phyloP scores from a whole-genome alignment of 2,888 invertebrate genomes.

The Latheticus oryzae region DNA sequence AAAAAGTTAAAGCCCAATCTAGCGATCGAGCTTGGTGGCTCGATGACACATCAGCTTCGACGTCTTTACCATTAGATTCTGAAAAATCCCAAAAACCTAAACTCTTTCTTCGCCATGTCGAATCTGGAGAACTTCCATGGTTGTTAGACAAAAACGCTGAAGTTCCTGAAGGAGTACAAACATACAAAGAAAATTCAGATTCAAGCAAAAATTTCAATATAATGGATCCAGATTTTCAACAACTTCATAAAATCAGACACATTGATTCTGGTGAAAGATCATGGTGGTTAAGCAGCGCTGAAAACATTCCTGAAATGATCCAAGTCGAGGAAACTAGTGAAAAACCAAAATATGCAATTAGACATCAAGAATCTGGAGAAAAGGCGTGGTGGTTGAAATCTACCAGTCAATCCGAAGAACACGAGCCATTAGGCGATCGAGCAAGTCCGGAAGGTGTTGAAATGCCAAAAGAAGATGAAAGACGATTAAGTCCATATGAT shows the following conservation, averaged over 20 bases:
- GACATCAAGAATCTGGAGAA: conserved; percentile 68
- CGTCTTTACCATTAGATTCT: conserved; percentile 24
- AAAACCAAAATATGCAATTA: conserved; percentile 58
- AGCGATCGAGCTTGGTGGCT: conserved; percentile 80
- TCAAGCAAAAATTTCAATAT: conserved; percentile 64
- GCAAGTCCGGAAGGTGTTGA: conserved; percentile 84
- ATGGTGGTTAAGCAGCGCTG: conserved; percentile 73
- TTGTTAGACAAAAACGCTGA: conserved; percentile 78
- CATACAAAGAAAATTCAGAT: conserved; percentile 49
- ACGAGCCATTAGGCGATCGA: conserved; percentile 77
- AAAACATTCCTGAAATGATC: conserved; percentile 60
- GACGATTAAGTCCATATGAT: conserved; percentile 78
- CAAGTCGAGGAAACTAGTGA: conserved; percentile 45
- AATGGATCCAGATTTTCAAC: conserved; percentile 69
- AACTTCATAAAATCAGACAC: conserved; percentile 70
- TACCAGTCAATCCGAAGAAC: conserved; percentile 72
- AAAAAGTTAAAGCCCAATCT: conserved; percentile 73
- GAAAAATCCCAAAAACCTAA: conserved; percentile 19
- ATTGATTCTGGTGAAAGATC: conserved; percentile 78
- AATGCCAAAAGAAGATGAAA: conserved; percentile 64
- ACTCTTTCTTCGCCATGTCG: conserved; percentile 46
- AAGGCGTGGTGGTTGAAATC: conserved; percentile 69
- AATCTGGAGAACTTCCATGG: conserved; percentile 74
- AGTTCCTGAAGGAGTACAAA: conserved; percentile 74
- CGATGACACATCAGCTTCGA: conserved; percentile 64